Base-by-base conservation (phyloP, 53 echinoderm and acorn worm species). In the Echinarachnius parma region DNA sequence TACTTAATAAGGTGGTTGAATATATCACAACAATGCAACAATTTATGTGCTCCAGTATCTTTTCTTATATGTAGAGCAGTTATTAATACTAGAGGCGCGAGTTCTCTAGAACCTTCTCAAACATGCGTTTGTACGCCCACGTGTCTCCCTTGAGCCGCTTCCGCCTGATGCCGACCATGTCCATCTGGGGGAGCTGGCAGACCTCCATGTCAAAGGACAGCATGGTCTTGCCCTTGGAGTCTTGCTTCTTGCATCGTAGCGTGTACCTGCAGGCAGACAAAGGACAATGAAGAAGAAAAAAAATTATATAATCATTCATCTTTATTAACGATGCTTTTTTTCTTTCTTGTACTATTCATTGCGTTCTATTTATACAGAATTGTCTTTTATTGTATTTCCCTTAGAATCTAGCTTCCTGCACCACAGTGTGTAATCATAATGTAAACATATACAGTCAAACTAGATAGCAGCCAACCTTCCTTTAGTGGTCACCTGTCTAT, bases 131-230 rank as follows among this genome's bases (percentile, higher is more conserved):
- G 76, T 84, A 98, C 30, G 91, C 98, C 98, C 98, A 98, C 0
- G 98, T 98, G 75, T 98, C 98, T 0, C 98, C 98, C 62, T 88
- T 88, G 52, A 98, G 85, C 33, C 91, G 61, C 62, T 92, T 92
- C 1, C 98, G 79, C 47, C 88, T 42, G 75, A 98, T 86, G 27
- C 98, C 98, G 25, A 98, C 88, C 30, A 98, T 77, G 81, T 98
- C 98, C 92, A 98, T 85, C 58, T 88, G 82, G 35, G 98, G 92
- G 16, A 98, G 74, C n/a, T 78, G 85, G 53, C 98, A 98, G 32
- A 98, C 92, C 69, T 98, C 98, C 76, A 98, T 66, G 86, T 98
- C 98, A 50, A 98, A 92, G 42, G 98, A 88, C 32, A 98, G 75
- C 50, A 79, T 59, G 3, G 98, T 92, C n/a, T 86, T 85, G 11